Base-by-base conservation (phyloP, 2,888 invertebrate species). In the Lingula anatina region DNA sequence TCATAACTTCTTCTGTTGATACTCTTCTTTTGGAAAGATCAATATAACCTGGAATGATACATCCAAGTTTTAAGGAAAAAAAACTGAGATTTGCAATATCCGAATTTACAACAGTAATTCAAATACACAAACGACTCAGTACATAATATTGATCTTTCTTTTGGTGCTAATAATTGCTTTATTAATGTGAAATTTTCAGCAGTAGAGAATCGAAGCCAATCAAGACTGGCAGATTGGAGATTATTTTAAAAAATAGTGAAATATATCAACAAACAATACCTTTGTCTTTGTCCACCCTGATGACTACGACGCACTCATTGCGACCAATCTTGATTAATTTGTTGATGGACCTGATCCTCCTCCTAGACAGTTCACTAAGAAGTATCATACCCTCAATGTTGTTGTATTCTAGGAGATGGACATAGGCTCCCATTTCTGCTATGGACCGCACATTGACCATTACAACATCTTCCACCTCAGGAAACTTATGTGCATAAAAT, bases 401-500 rank as follows among this genome's bases (percentile, higher is more conserved):
- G 78, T 99, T 96, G 77, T 99, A 99, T 80, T 99, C 99, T 57
- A 97, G 81, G 54, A 99, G 81, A 77, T 94, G 91, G 18, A 99
- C 99, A 78, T 99, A 99, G 2, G 97, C 99, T 53, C 99, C 99
- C 97, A 99, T 99, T 82, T 99, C 97, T 20, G 96, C 97, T 70
- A 99, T 99, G 57, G 93, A 78, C 40, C 93, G 83, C 2, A 99
- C 97, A 75, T 95, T 99, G 25, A 96, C 97, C 95, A 97, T 95
- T 42, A 99, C 99, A 44, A 99, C 96, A 85, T 99, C 99, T 70
- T 99, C 99, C 53, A 96, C 86, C 76, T 97, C 97, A 1, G 99
- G 99, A 80, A 94, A 97, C 72, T 89, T 91, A 79, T 95, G 90
- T 75, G 90, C 88, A 77, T 99, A 99, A 84, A 91, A 99, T 73